A percentile compares a stretch with the other conserved stretches of the same genome.
These are phyloP conservation scores for Lasius fuliginosus DNA, from an alignment of 2,888 invertebrate species.

Conservation along the genomic window DNA sequence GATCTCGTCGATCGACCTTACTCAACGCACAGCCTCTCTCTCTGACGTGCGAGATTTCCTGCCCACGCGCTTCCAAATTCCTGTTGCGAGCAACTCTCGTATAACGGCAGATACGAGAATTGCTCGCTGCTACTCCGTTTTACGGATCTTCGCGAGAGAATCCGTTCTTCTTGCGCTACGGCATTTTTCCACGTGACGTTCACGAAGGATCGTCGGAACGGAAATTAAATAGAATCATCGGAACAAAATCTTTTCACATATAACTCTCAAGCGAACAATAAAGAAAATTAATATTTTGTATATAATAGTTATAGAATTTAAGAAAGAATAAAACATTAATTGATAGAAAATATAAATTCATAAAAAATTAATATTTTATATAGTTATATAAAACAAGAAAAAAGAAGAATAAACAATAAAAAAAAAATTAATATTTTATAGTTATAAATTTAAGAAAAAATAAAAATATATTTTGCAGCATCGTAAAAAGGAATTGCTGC, in stretches of 20 bases:
- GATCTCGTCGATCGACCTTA: conserved; percentile 18
- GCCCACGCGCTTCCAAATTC: conserved; percentile 32
- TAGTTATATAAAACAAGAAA: neutral
- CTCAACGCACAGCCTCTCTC: neutral
- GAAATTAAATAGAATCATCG: neutral
- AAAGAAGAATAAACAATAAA: neutral
- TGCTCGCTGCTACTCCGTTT: neutral
- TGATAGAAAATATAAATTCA: too few species aligned
- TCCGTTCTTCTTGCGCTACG: neutral
- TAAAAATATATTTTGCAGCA: neutral
- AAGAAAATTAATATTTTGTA: neutral
- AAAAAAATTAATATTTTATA: too few species aligned
- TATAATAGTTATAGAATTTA: too few species aligned
- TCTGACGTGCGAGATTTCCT: neutral
- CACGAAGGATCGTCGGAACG: neutral
- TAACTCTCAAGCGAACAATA: neutral
- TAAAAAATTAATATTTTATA: neutral
- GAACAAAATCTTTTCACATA: neutral
- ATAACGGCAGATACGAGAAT: too few species aligned
- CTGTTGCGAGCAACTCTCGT: neutral
- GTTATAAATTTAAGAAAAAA: too few species aligned
- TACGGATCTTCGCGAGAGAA: neutral
- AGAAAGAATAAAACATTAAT: too few species aligned
- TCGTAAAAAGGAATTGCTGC: neutral
- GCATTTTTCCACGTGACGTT: conserved; percentile 27